Evolutionary conservation across 2,888 invertebrate genomes (phyloP).

Genomic region (Nymphalis polychloros): DNA sequence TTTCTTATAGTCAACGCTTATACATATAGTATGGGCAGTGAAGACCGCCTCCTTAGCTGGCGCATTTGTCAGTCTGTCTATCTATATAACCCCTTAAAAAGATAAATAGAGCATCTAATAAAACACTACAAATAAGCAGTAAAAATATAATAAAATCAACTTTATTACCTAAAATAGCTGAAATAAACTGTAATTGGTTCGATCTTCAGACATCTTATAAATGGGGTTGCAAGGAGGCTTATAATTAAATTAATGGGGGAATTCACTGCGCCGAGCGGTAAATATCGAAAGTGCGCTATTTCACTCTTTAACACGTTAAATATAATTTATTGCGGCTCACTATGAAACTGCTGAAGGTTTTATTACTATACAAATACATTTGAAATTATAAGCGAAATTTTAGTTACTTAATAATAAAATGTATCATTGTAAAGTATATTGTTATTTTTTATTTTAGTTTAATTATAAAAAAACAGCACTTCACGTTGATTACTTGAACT

Average conservation of each 20-base stretch:
- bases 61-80: no score
- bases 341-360: slow-evolving; percentile 6
- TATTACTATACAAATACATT: neutral
- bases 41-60: no score
- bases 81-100: no score
- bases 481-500: neutral
- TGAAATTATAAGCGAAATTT: neutral
- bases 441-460: neutral
- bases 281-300: neutral
- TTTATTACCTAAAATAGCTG: no score
- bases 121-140: no score
- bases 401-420: neutral
- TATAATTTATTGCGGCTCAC: slow-evolving; percentile 7
- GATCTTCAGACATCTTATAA: neutral
- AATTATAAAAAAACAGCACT: neutral
- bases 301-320: slow-evolving; percentile 2
- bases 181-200: no score
- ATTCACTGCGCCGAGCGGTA: neutral
- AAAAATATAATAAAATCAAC: no score
- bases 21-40: no score
- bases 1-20: no score
- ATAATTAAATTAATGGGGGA: neutral
- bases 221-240: neutral
- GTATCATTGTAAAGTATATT: no score
- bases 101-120: no score